Base-by-base conservation (phyloP, 2,888 invertebrate species). In the Dicranocentrus wangi region DNA sequence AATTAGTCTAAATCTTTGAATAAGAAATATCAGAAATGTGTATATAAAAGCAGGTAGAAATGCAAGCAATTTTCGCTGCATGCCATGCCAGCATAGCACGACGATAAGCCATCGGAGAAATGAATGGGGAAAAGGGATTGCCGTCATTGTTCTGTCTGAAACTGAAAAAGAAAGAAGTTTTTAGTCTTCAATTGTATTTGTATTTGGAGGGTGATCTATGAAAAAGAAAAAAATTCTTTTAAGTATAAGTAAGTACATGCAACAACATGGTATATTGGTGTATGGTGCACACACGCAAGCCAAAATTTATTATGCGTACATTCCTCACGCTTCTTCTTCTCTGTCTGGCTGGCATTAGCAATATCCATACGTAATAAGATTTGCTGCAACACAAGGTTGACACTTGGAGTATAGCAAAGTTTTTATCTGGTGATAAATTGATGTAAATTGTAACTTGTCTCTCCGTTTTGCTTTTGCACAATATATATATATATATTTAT, bases 401-500 rank as follows among this genome's bases (percentile, higher is more conserved):
- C 32, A 19, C 27, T 10, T 27, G 15, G 2, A 17, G 10, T 27
- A n/a, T n/a, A n/a, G 66, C 71, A 63, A 43, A 63, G 23, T 53
- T 65, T 66, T 39, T 60, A 55, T 75, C 53, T 43, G 21, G 76
- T 68, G 76, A 76, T 76, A 76, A 76, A 76, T 76, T 68, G 60
- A 76, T 60, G 76, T 58, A 76, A 76, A 76, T 76, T 76, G 76
- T 68, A 42, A 68, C 60, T 76, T 68, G 66, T 68, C 51, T 51
- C n/a, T n/a, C 70, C 28, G 70, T 42, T 61, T 61, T 28, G 51
- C n/a, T 47, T 70, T 60, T 43, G 60, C 39, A 70, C 10, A 39
- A 39, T 39, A 8, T 39, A 39, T 39, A 39, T 13, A n/a, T n/a
- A n/a, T n/a, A n/a, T n/a, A n/a, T n/a, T n/a, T n/a, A n/a, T n/a